Evolutionary conservation across 2,888 invertebrate species (phyloP), one percentile per base, ranked within the genome.

Genomic region (Ormyrus thymus): DNA sequence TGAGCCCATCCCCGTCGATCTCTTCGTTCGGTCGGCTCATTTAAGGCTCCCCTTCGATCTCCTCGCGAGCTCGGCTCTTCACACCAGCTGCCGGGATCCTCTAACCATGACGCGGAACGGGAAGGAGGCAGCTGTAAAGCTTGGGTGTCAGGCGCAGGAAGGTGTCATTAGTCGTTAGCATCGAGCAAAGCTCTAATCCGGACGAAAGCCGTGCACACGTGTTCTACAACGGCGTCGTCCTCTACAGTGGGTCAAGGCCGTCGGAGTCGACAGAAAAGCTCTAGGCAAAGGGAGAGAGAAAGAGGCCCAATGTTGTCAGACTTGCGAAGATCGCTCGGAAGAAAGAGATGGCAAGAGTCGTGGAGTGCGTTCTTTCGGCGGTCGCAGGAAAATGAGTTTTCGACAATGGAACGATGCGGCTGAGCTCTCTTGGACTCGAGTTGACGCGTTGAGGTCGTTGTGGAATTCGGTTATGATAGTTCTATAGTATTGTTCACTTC

Each of bases 211-310:
- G 4, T 29, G 2, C 29, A 4, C 29, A 4, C 4, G 29, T n/a
- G 13, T n/a, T 68, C 55, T 45, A 2, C 10, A 10, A 45, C 51
- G 56, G 10, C 8, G 70, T 13, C 50, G 59, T 70, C 59, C 59
- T 59, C 10, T 61, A 48, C 13, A 76, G 48, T 70, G 58, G 76
- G 76, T 76, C 76, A 71, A 78, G 73, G 78, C 68, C n/a, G 53
- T 8, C n/a, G 46, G n/a, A n/a, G 29, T 29, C 29, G 29, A 29
- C 29, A 29, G 29, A 4, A 29, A 29, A 11, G 53, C 48, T 9
- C 50, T 8, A 58, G 45, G 15, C 9, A 15, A 15, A n/a, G 51
- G 51, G 9, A 15, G 29, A 46, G 15, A 55, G 29, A 43, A 10
- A 61, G 48, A 15, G 50, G 56, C 11, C 43, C 46, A n/a, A 56